These are phyloP conservation scores for Hemicordylus capensis DNA, from an alignment of 2,113 vertebrate genomes.

Conservation along the genomic window DNA sequence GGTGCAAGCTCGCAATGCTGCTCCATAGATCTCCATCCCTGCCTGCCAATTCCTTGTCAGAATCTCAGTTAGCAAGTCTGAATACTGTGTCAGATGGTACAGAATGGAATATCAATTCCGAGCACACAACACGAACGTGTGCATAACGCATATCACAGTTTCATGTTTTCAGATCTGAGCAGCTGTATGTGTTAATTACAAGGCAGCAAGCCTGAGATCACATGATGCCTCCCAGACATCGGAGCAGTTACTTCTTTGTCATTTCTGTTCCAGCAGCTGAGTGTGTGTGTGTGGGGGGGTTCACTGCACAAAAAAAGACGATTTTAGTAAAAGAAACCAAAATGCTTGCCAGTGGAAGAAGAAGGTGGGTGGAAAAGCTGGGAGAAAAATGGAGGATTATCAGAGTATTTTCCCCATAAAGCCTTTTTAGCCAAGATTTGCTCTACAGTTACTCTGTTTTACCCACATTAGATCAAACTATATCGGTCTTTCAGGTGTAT, in stretches of 20 bases:
- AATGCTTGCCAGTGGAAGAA: not conserved
- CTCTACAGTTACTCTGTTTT: not conserved
- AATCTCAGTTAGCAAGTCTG: constrained; percentile 27
- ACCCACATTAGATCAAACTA: not conserved
- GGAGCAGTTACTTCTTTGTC: not conserved
- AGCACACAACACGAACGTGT: constrained; percentile 15
- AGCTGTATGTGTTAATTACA: constrained; percentile 36
- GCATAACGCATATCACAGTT: not conserved
- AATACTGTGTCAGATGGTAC: constrained; percentile 46
- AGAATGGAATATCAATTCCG: constrained; percentile 20
- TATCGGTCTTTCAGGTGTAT: not conserved
- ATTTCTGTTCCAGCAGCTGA: not conserved
- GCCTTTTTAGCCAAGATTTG: not conserved
- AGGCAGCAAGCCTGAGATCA: constrained; percentile 21
- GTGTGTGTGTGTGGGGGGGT: constrained; percentile 24
- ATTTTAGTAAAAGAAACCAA: constrained; percentile 25
- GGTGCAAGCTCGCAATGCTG: constrained; percentile 28
- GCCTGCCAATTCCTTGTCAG: constrained; percentile 14
- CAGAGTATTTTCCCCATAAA: not conserved
- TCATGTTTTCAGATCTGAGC: constrained; percentile 20
- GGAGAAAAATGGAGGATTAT: not conserved
- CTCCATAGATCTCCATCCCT: constrained; percentile 20
- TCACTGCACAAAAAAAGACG: constrained; percentile 3
- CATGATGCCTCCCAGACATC: constrained; percentile 27
- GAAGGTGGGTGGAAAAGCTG: not conserved